Evolutionary conservation across 2,888 invertebrate species (phyloP), one percentile per base, ranked within the genome.

Genomic region (Salpingus planirostris): DNA sequence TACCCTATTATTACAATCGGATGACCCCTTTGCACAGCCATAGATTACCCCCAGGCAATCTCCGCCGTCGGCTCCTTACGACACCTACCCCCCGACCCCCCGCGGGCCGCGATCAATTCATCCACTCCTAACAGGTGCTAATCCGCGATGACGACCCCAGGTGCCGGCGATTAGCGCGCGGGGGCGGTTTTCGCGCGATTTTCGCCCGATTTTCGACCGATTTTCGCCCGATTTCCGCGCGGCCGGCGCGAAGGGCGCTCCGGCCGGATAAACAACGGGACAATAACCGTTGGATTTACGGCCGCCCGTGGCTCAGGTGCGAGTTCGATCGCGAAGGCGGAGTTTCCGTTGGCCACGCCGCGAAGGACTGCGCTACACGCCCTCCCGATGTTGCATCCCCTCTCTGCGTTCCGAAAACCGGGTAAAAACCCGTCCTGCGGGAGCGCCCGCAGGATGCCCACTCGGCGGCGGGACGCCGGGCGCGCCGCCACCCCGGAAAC

Each of bases 291-390:
- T 46, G 40, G 43, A 47, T 50, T 49, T 54, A n/a, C n/a, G n/a
- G n/a, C n/a, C n/a, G n/a, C n/a, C n/a, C 49, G 53, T 49, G 52
- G 57, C 54, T 57, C 62, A 62, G 62, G 62, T 63, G 62, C 52
- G 52, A 56, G 54, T 59, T 59, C 56, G 58, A 62, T 57, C 55
- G 56, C 44, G 54, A 50, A 54, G 60, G 60, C 59, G 62, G 58
- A 62, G 59, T 55, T 50, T 43, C 31, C 38, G 41, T 38, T 52
- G 46, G 59, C 57, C 56, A 57, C 59, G 59, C 60, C 58, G 55
- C 47, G 47, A n/a, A 46, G 48, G 53, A 51, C 41, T 46, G 50
- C 38, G 48, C 51, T 50, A 52, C 49, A 54, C 59, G 59, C 60
- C 58, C 54, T 50, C 50, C 8, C 18, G 8, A 6, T 18, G 5